Evolutionary conservation across 2,888 invertebrate species (phyloP).

Genomic region (Macrophya annulata): DNA sequence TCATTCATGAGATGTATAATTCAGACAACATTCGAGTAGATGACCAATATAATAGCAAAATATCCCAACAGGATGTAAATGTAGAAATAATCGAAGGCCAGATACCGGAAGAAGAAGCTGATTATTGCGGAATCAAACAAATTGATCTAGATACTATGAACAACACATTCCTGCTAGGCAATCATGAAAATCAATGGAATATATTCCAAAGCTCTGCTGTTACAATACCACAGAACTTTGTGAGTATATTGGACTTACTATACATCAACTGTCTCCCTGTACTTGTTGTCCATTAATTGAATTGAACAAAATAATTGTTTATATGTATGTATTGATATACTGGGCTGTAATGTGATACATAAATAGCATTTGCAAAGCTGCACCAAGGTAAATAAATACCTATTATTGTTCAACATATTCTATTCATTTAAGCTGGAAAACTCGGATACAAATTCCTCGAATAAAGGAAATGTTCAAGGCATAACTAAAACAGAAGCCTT

Average conservation of each 20-base stretch:
- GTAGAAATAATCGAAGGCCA: not conserved
- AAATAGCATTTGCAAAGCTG: not conserved
- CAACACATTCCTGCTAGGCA: not conserved
- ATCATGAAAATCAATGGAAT: constrained; percentile 41
- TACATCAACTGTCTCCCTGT: not conserved
- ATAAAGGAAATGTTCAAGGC: constrained; percentile 21
- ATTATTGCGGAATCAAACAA: constrained; percentile 37
- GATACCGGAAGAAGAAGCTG: constrained; percentile 10
- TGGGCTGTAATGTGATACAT: not conserved
- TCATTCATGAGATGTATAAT: not conserved
- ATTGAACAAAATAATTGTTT: not conserved
- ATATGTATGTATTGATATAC: not conserved
- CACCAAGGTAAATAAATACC: not conserved
- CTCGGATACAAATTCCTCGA: not conserved
- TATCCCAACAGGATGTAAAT: not conserved
- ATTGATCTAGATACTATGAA: constrained; percentile 16
- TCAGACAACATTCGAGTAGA: not conserved
- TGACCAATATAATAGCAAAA: not conserved
- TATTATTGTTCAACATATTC: not conserved
- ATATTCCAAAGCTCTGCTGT: constrained; percentile 35
- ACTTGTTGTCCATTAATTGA: not conserved
- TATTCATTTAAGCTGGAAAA: constrained; percentile 2
- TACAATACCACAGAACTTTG: not conserved
- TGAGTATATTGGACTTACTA: constrained; percentile 10
- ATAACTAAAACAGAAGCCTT: not conserved